Base-by-base conservation (phyloP, 1,140 invertebrate genomes). In the Melipona quadrifasciata region DNA sequence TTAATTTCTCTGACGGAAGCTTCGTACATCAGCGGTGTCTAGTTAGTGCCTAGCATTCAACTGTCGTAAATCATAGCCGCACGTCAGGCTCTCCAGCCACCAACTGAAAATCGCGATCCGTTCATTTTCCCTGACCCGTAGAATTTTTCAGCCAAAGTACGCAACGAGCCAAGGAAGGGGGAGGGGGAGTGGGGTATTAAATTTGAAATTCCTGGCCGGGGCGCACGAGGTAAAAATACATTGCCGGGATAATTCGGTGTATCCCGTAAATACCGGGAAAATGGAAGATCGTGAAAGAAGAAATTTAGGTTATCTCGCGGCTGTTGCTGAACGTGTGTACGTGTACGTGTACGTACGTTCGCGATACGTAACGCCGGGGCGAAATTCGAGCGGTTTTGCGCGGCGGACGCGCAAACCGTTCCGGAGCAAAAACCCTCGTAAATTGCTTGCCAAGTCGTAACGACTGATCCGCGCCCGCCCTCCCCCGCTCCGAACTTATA, bases 311-410 rank as follows among this genome's bases (percentile, higher is more conserved):
- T 82, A 82, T 82, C 80, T 75, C 27, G 4, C 47, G 14, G 31
- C 71, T 8, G 51, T 53, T n/a, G 39, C 51, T 75, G 80, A 61
- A 65, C 55, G 31, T 57, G 68, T 21, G 39, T 8, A n/a, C 68
- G 39, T 31, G 31, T 2, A 31, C 31, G 31, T 31, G 31, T 81
- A 81, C 39, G 39, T 39, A 5, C 39, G 8, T 8, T 0, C 39
- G 8, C 39, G 8, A 47, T 47, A 47, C 39, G 39, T 47, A 79
- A 58, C 21, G 68, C 68, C n/a, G 27, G n/a, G 39, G 6, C 57
- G 47, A 74, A 79, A 82, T 75, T 79, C 81, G 55, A 82, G 34
- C 82, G 57, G 73, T 87, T 87, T 82, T 86, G 53, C 67, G 34
- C 19, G 16, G 55, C 68, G 64, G 47, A 68, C 61, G 61, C 24